Conservation (phyloP, 2,113 vertebrate genomes). For the Tragelaphus strepsiceros region DNA sequence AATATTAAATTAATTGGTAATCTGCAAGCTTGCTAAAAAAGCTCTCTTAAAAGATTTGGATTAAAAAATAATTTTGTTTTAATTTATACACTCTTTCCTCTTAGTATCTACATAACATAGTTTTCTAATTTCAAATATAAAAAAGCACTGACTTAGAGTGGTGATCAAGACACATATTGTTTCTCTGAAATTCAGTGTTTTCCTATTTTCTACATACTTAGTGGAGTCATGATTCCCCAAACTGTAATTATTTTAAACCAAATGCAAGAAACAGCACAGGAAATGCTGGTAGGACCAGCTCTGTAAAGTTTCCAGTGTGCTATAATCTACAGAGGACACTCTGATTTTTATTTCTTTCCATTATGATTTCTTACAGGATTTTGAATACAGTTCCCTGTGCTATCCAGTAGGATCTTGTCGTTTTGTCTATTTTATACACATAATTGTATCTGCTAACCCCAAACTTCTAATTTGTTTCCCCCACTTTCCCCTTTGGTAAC, state of each 20-base stretch:
- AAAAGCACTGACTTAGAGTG: neutral
- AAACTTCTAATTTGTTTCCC: neutral
- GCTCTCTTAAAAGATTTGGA: neutral
- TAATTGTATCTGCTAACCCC: neutral
- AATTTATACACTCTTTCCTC: neutral
- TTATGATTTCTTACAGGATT: neutral
- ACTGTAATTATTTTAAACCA: neutral
- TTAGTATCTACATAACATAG: neutral
- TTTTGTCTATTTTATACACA: neutral
- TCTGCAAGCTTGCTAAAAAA: neutral
- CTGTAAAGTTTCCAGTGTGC: neutral
- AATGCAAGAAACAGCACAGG: neutral
- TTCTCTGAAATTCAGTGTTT: neutral
- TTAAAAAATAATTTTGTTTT: conserved; percentile 3
- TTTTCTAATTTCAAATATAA: neutral
- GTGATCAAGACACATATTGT: neutral
- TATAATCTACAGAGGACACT: neutral
- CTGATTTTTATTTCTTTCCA: neutral
- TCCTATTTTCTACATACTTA: neutral
- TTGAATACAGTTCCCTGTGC: neutral
- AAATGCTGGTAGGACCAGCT: neutral
- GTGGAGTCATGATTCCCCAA: neutral
- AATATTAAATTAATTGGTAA: conserved; percentile 1
- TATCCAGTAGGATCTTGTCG: neutral
- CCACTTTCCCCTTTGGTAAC: neutral